Evolutionary conservation across 2,113 vertebrate genomes (phyloP), one percentile per base, ranked within the genome.

Genomic region (Amazona guildingii): DNA sequence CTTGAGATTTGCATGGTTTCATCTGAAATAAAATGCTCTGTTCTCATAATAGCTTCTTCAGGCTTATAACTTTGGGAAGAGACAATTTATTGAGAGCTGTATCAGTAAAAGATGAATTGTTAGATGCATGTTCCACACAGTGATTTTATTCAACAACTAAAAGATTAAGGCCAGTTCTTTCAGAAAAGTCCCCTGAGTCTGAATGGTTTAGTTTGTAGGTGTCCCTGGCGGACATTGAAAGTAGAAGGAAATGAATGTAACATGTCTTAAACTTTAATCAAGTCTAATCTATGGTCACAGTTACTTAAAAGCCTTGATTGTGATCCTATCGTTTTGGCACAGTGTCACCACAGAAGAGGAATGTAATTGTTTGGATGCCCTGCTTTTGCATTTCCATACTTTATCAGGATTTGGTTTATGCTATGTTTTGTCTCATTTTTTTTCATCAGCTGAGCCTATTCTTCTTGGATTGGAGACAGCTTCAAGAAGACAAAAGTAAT

Each of bases 81-180:
- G 92, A 79, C 76, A 66, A 79, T 94, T 92, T 91, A 94, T 59
- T 11, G 2, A 52, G 54, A 94, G 59, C 41, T 11, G 0, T 96
- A 92, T 88, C 86, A 21, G 92, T 79, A 76, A 86, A 91, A 95
- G 91, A 96, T 88, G 77, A 89, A 89, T 91, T 79, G 83, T 69
- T 86, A 82, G 91, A 85, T 84, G 88, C 44, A 5, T 86, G 90
- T 95, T 96, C 92, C 90, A 76, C 74, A 29, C 25, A 35, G 44
- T 73, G 88, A 63, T 92, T 95, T 95, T 85, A 83, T 95, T 95
- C 77, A 89, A 54, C 88, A 90, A 49, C 80, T 73, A 5, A 87
- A 92, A 84, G 73, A 96, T 95, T 92, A 94, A 94, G 88, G 80
- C n/a, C n/a, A 96, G 16, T 68, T 89, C 67, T 84, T 92, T 66